Base-by-base conservation (phyloP, 2,888 invertebrate genomes). In the Pandemis corylana region DNA sequence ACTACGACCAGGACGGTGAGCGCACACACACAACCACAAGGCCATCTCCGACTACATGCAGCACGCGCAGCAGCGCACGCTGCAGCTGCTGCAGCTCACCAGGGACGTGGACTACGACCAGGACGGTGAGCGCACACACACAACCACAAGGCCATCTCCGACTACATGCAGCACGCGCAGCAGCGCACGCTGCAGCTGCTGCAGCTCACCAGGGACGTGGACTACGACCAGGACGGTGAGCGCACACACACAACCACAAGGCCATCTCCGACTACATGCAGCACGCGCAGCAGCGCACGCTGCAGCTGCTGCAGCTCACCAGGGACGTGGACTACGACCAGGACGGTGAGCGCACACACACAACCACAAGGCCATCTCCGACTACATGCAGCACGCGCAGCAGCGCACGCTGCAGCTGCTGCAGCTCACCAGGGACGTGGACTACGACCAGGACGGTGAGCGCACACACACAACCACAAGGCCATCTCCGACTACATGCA, bases 21-120 rank as follows among this genome's bases (percentile, higher is more conserved):
- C n/a, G 46, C 49, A 62, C 10, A 0, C 20, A 28, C 15, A 99
- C 89, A 97, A 97, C 86, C 99, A 99, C 95, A 98, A 97, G 90
- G 96, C 96, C 79, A 95, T 97, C 76, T 95, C 96, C 78, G 97
- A 97, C 85, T 96, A 96, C 86, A 93, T 97, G 84, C 95, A 96
- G 82, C 95, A 95, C 85, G 96, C 96, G 84, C 93, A 96, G 82
- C 96, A 96, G 85, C 97, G 98, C 89, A 96, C 96, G 84, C 92
- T 95, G 86, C 96, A 95, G 79, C 95, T 99, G 75, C 95, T 98
- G 81, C 95, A 96, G 84, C 96, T 97, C 93, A 98, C 99, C 41
- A 96, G 98, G 82, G 97, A 98, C 91, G 99, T 99, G 53, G 98
- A 99, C 90, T 99, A 99, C 92, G 99, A 99, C 94, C 98, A 98